Evolutionary conservation across 2,113 vertebrate species (phyloP), one percentile per base, ranked within the genome.

Genomic region (Morone chrysops): DNA sequence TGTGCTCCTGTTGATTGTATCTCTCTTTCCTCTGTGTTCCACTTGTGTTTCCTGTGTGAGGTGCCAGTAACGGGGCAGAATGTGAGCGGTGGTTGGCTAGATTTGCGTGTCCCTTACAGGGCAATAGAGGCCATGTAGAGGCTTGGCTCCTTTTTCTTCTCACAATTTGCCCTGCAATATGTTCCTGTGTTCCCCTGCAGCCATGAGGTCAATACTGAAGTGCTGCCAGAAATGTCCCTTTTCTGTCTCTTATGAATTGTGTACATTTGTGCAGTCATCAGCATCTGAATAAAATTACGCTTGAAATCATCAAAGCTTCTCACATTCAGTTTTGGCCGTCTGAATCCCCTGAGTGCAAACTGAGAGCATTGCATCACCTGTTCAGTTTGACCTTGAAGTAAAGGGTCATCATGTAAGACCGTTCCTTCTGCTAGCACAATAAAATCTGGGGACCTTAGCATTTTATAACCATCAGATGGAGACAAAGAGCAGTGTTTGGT

Each of bases 131-230:
- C 31, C 36, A 41, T 38, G 51, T 14, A 38, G 22, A 60, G 72
- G 14, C n/a, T 40, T 71, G 12, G 53, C 59, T 38, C 31, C 22
- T 68, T 68, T 72, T 36, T 18, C 31, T 43, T 40, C 66, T 47
- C 12, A 63, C 11, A 45, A 20, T 53, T 61, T 81, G 62, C 48
- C 22, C 25, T 63, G 47, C 54, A 63, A 75, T 63, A 70, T 65
- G 43, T 78, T 60, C 36, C 18, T 54, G 22, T 18, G 7, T 68
- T 17, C 59, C 57, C 2, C 3, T 25, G 31, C 75, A 40, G 36
- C n/a, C 43, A 51, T 77, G 22, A 38, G 60, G 43, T 43, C 11
- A 50, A 4, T 8, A n/a, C 51, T 60, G 68, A 57, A 62, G 14
- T 22, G 31, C 22, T 20, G 41, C 70, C 75, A 84, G 31, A 75